These are phyloP conservation scores for Sorex maritimensis DNA, from an alignment of 2,797 vertebrate species.

Conservation along the genomic window DNA sequence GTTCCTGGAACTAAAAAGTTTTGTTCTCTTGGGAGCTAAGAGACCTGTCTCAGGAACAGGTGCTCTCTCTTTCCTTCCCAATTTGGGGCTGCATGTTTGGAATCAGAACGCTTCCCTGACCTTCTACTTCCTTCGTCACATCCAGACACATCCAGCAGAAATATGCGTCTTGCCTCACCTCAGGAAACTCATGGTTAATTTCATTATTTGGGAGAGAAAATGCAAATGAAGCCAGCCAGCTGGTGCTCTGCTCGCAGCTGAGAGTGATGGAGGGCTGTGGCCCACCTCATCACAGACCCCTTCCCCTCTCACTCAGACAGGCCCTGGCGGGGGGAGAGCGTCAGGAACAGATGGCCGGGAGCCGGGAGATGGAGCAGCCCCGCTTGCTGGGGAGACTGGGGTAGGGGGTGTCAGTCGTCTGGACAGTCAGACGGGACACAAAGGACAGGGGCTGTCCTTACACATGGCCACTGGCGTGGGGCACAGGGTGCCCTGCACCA, in stretches of 20 bases:
- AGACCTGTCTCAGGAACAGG: slow-evolving; percentile 29
- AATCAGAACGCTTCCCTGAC: slow-evolving; percentile 88
- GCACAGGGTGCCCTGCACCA: rapidly evolving
- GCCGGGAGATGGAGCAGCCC: slow-evolving; percentile 88
- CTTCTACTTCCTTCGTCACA: slow-evolving; percentile 91
- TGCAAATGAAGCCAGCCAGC: slow-evolving; percentile 99
- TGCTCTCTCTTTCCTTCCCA: slow-evolving; percentile 74
- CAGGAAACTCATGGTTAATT: slow-evolving; percentile 99
- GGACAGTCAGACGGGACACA: slow-evolving; percentile 84
- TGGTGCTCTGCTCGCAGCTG: slow-evolving; percentile 95
- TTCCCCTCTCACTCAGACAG: slow-evolving; percentile 93
- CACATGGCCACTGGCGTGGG: rapidly evolving
- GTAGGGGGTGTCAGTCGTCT: slow-evolving; percentile 89
- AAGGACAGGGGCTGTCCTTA: slow-evolving; percentile 32
- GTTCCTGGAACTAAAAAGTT: background rate
- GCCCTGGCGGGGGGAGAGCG: slow-evolving; percentile 92
- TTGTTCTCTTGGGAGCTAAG: slow-evolving; percentile 28
- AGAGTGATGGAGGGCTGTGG: slow-evolving; percentile 96
- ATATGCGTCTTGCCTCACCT: slow-evolving; percentile 95
- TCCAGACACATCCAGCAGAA: slow-evolving; percentile 93
- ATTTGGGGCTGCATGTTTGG: slow-evolving; percentile 80
- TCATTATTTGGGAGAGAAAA: slow-evolving; percentile 97
- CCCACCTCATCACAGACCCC: slow-evolving; percentile 93
- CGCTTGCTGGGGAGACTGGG: slow-evolving; percentile 85
- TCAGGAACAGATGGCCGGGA: slow-evolving; percentile 95